Evolutionary conservation across 2,113 vertebrate species (phyloP).

Genomic region (Casuarius casuarius): DNA sequence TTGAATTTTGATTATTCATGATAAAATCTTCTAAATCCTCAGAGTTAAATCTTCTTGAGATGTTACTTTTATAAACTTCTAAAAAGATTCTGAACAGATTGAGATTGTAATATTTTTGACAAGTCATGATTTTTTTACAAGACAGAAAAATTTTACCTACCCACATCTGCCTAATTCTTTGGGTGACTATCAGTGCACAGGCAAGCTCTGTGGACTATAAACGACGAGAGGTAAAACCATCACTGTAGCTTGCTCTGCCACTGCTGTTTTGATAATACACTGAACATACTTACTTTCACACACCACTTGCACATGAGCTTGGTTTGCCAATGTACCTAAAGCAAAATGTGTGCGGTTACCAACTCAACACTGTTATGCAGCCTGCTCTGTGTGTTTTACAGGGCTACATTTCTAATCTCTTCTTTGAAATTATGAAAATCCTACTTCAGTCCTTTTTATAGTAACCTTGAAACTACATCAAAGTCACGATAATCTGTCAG

Average conservation of each 20-base stretch:
- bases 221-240: accelerated
- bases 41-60: not conserved
- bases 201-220: accelerated
- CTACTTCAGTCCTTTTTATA: not conserved
- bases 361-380: not conserved
- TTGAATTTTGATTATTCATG: not conserved
- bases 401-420: not conserved
- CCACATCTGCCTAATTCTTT: accelerated
- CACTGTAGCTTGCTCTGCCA: accelerated
- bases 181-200: not conserved
- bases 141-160: accelerated
- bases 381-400: too few relatives aligned
- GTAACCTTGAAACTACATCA: not conserved
- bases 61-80: not conserved
- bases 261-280: accelerated
- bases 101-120: not conserved
- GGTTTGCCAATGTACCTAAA: not conserved
- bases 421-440: not conserved
- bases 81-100: not conserved
- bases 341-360: accelerated
- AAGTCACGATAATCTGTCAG: not conserved
- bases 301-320: accelerated
- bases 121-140: not conserved
- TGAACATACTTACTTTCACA: accelerated
- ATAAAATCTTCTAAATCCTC: not conserved